phyloP scores from a whole-genome alignment of 2,797 vertebrate species.

The Poecilia velifera region DNA sequence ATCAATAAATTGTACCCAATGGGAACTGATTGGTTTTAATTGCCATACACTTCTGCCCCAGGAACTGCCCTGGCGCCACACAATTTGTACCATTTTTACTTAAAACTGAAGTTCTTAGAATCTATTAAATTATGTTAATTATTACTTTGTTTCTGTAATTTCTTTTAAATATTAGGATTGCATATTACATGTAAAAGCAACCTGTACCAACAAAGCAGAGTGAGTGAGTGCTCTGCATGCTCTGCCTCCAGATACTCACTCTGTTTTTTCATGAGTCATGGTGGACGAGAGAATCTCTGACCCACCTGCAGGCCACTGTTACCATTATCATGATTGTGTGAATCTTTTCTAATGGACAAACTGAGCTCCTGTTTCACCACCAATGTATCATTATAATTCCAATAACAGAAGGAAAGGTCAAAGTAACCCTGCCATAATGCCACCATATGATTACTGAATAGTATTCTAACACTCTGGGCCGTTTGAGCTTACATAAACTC shows the following conservation, averaged over 20 bases:
- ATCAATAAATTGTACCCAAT: too few relatives aligned
- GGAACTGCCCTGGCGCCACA: too few relatives aligned
- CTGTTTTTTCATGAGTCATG: neutral
- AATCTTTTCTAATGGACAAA: conserved; percentile 15
- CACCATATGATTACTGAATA: neutral
- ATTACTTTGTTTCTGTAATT: too few relatives aligned
- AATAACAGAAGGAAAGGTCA: conserved; percentile 1
- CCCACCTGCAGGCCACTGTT: conserved; percentile 4
- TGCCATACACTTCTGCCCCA: too few relatives aligned
- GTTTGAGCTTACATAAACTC: neutral
- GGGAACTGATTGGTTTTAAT: too few relatives aligned
- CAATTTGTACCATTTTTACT: neutral
- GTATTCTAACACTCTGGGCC: neutral
- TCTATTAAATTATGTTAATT: too few relatives aligned
- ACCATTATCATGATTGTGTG: conserved; percentile 7
- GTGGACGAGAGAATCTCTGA: conserved; percentile 11
- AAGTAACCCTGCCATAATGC: conserved; percentile 16
- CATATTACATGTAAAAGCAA: neutral
- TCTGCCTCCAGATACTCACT: conserved; percentile 5
- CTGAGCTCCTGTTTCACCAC: conserved; percentile 9
- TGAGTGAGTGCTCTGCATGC: neutral
- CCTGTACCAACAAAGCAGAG: neutral
- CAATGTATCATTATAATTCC: neutral
- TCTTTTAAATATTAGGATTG: neutral
- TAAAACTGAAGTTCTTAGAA: neutral